Evolutionary conservation across 2,113 vertebrate genomes (phyloP).

Genomic region (Oxyruncus cristatus): DNA sequence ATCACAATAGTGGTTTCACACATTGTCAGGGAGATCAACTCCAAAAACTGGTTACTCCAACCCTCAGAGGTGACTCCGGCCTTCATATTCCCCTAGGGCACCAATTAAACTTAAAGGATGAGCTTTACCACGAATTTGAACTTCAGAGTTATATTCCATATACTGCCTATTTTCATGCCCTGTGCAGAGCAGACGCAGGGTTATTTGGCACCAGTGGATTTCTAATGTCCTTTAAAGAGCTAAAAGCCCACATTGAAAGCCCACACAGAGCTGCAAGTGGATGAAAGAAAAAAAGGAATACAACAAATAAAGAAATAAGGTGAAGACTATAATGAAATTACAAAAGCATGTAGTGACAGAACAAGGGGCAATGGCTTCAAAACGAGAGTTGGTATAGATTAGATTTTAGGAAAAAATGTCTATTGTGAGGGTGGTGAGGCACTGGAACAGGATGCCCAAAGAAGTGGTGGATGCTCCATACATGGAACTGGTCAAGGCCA

Average conservation of each 20-base stretch:
- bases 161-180: not conserved
- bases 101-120: not conserved
- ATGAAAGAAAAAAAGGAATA: not conserved
- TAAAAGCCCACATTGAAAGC: not conserved
- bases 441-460: not conserved
- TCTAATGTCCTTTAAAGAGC: not conserved
- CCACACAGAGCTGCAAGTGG: not conserved
- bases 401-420: not conserved
- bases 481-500: not conserved
- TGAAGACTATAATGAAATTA: not conserved
- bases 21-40: not conserved
- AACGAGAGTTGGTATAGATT: not conserved
- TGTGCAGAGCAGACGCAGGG: not conserved
- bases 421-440: not conserved
- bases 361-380: not conserved
- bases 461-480: not conserved
- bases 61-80: not conserved
- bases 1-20: not conserved
- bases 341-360: not conserved
- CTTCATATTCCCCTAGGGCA: not conserved
- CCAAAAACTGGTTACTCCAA: constrained; percentile 1
- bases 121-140: not conserved
- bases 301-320: not conserved
- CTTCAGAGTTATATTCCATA: not conserved
- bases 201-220: not conserved